These are phyloP conservation scores for Gouania willdenowi DNA, from an alignment of 2,797 vertebrate genomes.

Conservation along the genomic window DNA sequence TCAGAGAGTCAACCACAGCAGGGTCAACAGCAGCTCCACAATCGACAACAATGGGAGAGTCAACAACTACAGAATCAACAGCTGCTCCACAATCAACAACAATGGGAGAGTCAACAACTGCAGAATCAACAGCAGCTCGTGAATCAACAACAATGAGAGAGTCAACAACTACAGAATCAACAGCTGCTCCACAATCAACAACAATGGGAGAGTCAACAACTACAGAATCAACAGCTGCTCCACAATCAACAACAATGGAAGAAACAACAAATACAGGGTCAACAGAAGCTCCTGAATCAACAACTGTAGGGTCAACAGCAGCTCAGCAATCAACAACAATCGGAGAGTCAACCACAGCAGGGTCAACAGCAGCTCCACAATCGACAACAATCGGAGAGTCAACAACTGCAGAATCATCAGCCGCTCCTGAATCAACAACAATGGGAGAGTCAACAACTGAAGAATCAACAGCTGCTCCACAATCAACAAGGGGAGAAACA, in stretches of 20 bases:
- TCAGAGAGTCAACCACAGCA: neutral
- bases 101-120: neutral
- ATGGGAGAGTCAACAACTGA: neutral
- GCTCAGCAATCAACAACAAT: neutral
- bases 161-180: neutral
- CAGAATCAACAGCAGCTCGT: rapidly evolving
- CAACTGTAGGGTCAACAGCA: neutral
- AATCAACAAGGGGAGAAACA: neutral
- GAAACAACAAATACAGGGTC: neutral
- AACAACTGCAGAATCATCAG: neutral
- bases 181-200: neutral
- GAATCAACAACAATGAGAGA: neutral
- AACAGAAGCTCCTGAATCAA: neutral
- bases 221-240: neutral
- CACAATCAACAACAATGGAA: neutral
- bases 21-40: neutral
- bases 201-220: too few species aligned
- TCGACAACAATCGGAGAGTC: too few species aligned
- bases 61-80: neutral
- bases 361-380: neutral
- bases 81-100: neutral
- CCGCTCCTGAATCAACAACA: neutral
- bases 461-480: neutral
- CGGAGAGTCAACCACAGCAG: too few species aligned
- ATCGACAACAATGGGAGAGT: neutral